Percentiles rank a stretch among this genome's conserved stretches.
phyloP scores from a whole-genome alignment of 1,140 invertebrate genomes.

The Polypedilum pembai region DNA sequence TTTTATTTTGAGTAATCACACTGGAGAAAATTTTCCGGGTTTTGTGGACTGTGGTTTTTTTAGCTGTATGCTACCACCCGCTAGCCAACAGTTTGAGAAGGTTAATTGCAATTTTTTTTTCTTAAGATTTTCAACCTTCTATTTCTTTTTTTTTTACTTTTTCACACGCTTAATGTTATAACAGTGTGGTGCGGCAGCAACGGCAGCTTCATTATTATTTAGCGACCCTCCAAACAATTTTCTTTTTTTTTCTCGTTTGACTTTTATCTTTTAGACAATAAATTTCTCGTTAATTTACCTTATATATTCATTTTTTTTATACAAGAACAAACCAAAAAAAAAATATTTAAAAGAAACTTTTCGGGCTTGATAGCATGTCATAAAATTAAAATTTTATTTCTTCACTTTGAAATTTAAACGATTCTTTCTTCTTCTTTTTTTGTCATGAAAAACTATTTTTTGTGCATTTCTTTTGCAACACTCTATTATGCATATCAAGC shows the following conservation, averaged over 20 bases:
- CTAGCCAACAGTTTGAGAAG: too few relatives aligned
- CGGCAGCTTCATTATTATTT: neutral
- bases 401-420: neutral
- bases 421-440: neutral
- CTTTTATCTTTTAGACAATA: constrained; percentile 19
- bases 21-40: too few relatives aligned
- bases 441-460: neutral
- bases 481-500: neutral
- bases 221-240: neutral
- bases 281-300: constrained; percentile 13
- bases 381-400: neutral
- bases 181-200: neutral
- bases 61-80: too few relatives aligned
- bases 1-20: too few relatives aligned
- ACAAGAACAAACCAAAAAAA: neutral
- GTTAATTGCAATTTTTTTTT: too few relatives aligned
- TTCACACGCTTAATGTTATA: too few relatives aligned
- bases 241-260: neutral
- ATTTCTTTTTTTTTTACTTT: too few relatives aligned
- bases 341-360: neutral
- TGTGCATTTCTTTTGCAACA: neutral
- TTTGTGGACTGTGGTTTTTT: too few relatives aligned
- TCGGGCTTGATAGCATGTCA: neutral
- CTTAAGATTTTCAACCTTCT: too few relatives aligned
- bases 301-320: neutral